A percentile compares a stretch with the other conserved stretches of the same genome.
These are phyloP conservation scores for Microctonus brassicae DNA, from an alignment of 2,888 invertebrate species.

Conservation along the genomic window DNA sequence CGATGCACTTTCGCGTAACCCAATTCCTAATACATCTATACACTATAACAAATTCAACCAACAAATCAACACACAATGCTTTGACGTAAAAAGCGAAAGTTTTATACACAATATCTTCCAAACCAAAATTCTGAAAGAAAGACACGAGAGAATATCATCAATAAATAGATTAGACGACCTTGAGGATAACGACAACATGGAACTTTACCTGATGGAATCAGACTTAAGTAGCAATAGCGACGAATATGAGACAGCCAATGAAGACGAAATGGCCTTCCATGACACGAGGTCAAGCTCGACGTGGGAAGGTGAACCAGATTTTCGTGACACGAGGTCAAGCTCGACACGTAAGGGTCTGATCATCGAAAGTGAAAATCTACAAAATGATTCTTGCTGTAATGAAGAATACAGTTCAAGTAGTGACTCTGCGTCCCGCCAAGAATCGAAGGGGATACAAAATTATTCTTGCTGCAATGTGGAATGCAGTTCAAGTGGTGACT, in stretches of 20 bases:
- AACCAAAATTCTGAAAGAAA: background rate
- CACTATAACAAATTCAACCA: no score
- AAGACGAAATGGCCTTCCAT: conserved; percentile 1
- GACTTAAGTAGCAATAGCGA: conserved; percentile 7
- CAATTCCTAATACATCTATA: background rate
- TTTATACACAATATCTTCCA: no score
- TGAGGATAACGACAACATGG: background rate
- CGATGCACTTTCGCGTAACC: background rate
- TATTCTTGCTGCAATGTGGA: no score
- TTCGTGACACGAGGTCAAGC: background rate
- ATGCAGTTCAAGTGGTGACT: no score
- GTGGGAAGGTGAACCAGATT: background rate
- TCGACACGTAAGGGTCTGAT: background rate
- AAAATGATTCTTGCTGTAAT: no score
- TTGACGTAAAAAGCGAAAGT: background rate
- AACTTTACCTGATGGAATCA: background rate
- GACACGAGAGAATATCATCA: no score
- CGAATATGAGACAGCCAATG: conserved; percentile 6
- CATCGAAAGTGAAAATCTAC: background rate
- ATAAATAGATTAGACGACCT: background rate
- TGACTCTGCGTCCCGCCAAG: no score
- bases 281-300: background rate
- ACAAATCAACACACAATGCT: background rate
- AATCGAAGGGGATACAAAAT: no score
- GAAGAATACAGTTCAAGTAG: no score